These are phyloP conservation scores for Celastrina argiolus DNA, from an alignment of 2,888 invertebrate genomes.

Conservation along the genomic window DNA sequence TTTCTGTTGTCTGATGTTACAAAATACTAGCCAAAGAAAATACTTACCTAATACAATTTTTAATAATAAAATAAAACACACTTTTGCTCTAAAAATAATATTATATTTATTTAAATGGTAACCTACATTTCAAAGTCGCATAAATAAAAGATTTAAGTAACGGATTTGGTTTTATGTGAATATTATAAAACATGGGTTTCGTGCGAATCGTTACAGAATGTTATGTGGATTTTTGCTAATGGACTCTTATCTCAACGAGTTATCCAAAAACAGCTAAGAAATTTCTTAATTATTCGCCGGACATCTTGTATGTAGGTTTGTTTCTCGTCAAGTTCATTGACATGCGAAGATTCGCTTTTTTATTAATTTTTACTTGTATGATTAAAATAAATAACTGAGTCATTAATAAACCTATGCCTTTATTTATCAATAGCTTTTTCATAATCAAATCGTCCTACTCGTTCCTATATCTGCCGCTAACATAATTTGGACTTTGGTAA, in stretches of 20 bases:
- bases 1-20: too few relatives aligned
- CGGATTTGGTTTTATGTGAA: background rate
- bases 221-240: background rate
- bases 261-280: conserved; percentile 1
- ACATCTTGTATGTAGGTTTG: background rate
- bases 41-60: too few relatives aligned
- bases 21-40: too few relatives aligned
- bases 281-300: background rate
- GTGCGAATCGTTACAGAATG: background rate
- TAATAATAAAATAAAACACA: too few relatives aligned
- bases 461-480: background rate
- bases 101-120: background rate
- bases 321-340: background rate
- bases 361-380: too few relatives aligned
- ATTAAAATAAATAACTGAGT: too few relatives aligned
- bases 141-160: conserved; percentile 3
- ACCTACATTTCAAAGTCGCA: background rate
- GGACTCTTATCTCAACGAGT: background rate
- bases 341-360: background rate
- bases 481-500: background rate
- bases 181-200: background rate
- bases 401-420: too few relatives aligned
- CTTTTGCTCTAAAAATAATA: background rate
- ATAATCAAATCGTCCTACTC: too few relatives aligned
- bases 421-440: too few relatives aligned